phyloP scores from a whole-genome alignment of 2,113 vertebrate species.

The Parus major region DNA sequence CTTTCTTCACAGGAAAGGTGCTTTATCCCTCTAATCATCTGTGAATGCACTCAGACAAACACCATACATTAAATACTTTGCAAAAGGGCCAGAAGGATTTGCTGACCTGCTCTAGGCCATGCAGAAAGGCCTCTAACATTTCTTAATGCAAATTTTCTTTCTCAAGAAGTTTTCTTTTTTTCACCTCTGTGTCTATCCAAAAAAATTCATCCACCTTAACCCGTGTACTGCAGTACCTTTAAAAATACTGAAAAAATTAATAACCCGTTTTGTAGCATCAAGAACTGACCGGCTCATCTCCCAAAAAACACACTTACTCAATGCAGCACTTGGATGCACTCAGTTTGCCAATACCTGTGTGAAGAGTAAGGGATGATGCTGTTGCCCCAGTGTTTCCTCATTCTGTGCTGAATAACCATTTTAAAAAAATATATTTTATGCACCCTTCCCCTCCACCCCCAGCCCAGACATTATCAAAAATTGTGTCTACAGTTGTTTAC shows the following conservation, averaged over 20 bases:
- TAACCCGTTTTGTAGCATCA: not conserved
- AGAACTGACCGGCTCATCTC: not conserved
- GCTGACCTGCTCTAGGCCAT: not conserved
- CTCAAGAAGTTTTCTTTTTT: not conserved
- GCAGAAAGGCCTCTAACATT: not conserved
- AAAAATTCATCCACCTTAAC: not conserved
- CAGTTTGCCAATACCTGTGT: fast-evolving
- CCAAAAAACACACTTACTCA: fast-evolving
- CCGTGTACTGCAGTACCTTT: not conserved
- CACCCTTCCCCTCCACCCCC: too few species aligned
- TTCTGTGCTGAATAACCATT: not conserved
- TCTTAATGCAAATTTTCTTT: not conserved
- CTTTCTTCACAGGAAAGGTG: not conserved
- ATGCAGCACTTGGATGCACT: not conserved
- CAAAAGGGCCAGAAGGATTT: not conserved
- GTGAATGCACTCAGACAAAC: not conserved
- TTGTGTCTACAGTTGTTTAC: not conserved
- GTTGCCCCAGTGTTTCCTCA: not conserved
- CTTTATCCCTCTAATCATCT: not conserved
- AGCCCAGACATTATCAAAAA: not conserved
- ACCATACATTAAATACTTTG: not conserved
- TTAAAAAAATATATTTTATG: not conserved
- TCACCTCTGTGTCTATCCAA: not conserved
- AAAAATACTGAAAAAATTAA: not conserved
- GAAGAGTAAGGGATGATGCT: not conserved